Base-by-base conservation (phyloP, 1,140 invertebrate genomes). In the Brachionus rubens region DNA sequence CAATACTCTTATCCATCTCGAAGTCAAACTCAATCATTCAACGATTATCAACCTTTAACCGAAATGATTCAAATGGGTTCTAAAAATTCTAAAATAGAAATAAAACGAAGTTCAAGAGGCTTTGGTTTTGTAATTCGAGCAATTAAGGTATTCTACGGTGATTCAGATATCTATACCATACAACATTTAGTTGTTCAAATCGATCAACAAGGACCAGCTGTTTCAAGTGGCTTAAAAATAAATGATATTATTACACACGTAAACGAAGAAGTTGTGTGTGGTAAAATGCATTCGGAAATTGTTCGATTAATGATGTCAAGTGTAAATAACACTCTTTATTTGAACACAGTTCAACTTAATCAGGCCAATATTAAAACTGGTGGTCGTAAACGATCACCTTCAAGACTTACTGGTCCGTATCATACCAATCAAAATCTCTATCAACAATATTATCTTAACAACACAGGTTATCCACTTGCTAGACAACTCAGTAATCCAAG, bases 121-220 rank as follows among this genome's bases (percentile, higher is more conserved):
- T 97, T 96, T 86, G 96, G 96, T 6, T 98, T 98, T 83, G 96
- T 92, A 0, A 91, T 98, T 14, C 90, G 95, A 80, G 96, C 94
- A 2, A 95, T 98, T 77, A 87, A 94, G 24, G 96, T 98, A 0
- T 98, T 96, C 82, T 94, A 94, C 82, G 95, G 95, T 0, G 93
- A 98, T 79, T 91, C 91, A 10, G 93, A 98, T 85, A 93, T 94
- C 80, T 98, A 96, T 83, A 97, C 93, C 3, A 93, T 98, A 88
- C 94, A 98, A 82, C 95, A 98, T 87, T 86, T 97, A 76, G 94
- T 98, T 10, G 94, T 94, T 88, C 91, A 91, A 78, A 94, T 98
- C 3, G 92, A 94, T 83, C 90, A 91, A 80, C 91, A 91, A 47
- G 94, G 93, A 84, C 93, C 94, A 5, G 94, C 95, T 4, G 97